A percentile compares a stretch with the other conserved stretches of the same genome.
Conservation (phyloP, 2,113 vertebrate genomes). For the Pseudolaguvia tuberculata region DNA sequence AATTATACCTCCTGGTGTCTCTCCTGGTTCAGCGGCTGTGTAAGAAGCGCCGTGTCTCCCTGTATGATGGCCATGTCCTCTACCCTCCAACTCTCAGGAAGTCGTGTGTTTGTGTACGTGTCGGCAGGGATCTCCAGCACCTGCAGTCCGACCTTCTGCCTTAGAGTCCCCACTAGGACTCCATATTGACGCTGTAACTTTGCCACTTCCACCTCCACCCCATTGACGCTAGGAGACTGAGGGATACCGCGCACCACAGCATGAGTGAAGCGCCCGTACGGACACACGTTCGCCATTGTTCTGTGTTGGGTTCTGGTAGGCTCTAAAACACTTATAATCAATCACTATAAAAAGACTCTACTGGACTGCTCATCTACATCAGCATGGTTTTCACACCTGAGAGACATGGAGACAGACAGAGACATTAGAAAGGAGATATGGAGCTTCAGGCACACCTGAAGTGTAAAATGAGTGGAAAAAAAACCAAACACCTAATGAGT, state of each 20-base stretch:
- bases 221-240: slow-evolving; percentile 58
- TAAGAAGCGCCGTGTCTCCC: slow-evolving; percentile 83
- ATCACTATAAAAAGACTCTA: slow-evolving; percentile 18
- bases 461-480: too few species aligned
- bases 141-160: slow-evolving; percentile 89
- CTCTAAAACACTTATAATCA: too few species aligned
- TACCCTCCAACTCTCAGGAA: slow-evolving; percentile 79
- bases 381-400: slow-evolving; percentile 9
- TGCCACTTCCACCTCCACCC: slow-evolving; percentile 70
- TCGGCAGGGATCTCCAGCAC: slow-evolving; percentile 81
- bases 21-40: slow-evolving; percentile 76
- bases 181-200: slow-evolving; percentile 86
- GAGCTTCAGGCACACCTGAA: too few species aligned
- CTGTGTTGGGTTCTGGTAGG: slow-evolving; percentile 3
- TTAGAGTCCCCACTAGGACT: slow-evolving; percentile 79
- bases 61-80: slow-evolving; percentile 84
- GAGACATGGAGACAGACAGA: slow-evolving; percentile 15
- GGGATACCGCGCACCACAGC: slow-evolving; percentile 82
- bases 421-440: neutral
- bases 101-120: slow-evolving; percentile 70
- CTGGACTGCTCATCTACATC: slow-evolving; percentile 3
- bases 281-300: slow-evolving; percentile 66
- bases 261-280: slow-evolving; percentile 80
- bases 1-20: slow-evolving; percentile 76
- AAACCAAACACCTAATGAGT: too few species aligned